phyloP scores from a whole-genome alignment of 2,888 invertebrate genomes.

The Stegophylla sp. region DNA sequence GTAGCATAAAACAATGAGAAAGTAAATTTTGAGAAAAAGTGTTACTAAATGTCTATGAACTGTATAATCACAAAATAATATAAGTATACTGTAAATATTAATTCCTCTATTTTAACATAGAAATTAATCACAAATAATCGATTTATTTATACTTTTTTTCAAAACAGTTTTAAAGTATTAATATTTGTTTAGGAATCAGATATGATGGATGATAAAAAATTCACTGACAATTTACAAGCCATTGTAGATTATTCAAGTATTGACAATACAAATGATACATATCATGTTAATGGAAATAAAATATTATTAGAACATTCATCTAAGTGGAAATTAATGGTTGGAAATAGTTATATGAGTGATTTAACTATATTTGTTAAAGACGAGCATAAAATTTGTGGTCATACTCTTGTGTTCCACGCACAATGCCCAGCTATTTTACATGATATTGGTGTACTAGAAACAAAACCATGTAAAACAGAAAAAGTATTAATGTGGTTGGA shows the following conservation, averaged over 20 bases:
- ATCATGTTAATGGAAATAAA: slow-evolving; percentile 10
- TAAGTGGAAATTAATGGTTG: slow-evolving; percentile 65
- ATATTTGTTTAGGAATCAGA: slow-evolving; percentile 43
- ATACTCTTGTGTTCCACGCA: slow-evolving; percentile 66
- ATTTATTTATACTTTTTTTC: background rate
- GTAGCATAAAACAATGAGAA: too few relatives aligned
- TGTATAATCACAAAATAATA: too few relatives aligned
- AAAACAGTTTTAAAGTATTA: background rate
- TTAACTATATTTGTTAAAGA: slow-evolving; percentile 65
- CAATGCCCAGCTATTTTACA: slow-evolving; percentile 65
- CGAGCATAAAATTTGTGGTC: slow-evolving; percentile 65
- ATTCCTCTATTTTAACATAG: background rate
- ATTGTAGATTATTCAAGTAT: slow-evolving; percentile 6
- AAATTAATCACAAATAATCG: background rate
- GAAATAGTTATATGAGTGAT: slow-evolving; percentile 65
- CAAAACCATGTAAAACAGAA: slow-evolving; percentile 40
- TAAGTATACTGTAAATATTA: too few relatives aligned
- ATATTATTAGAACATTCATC: slow-evolving; percentile 60
- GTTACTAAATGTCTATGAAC: too few relatives aligned
- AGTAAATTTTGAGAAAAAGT: too few relatives aligned
- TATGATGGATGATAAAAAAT: slow-evolving; percentile 18
- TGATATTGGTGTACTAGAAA: slow-evolving; percentile 63
- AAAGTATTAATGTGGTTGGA: slow-evolving; percentile 61
- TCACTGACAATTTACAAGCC: background rate
- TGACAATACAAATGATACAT: background rate